Evolutionary conservation across 2,888 invertebrate genomes (phyloP), one percentile per base, ranked within the genome.

Genomic region (Melitaea athalia): DNA sequence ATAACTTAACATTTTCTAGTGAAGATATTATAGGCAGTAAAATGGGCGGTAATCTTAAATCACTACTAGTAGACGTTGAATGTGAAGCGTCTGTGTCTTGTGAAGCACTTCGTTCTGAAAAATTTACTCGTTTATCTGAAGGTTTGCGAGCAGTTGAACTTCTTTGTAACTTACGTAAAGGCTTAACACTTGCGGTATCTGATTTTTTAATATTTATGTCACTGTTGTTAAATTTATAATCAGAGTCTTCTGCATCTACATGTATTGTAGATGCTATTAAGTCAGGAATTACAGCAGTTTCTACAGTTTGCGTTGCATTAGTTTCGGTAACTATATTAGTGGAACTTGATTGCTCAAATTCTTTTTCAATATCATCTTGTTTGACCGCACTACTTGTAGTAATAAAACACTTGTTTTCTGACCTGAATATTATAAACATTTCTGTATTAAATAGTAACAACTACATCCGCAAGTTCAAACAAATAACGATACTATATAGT

Each of bases 21-120:
- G 94, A 95, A 74, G 94, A 94, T 72, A 95, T 94, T 67, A 95
- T 95, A 43, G 95, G 95, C 49, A 95, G 87, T 75, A 96, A 86
- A 80, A 96, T 96, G 4, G 96, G 96, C 10, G 96, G 96, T 57
- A 96, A 86, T 80, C 95, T 92, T 76, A 95, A 86, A 74, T 95
- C 95, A 76, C 93, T 93, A 73, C 93, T 93, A 0, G 94, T 94
- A 0, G 94, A 94, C 7, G 94, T 94, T 14, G 94, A 94, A 78
- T 94, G 93, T 0, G 94, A 94, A 45, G 90, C 93, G 75, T 94
- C 94, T 0, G 94, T 94, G 68, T 94, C 95, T 82, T 94, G 94
- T 11, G 94, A 94, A n/a, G 89, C 89, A 71, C 93, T 93, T 79
- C 93, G 80, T 67, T 92, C 91, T n/a, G 93, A 91, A 76, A 94